These are phyloP conservation scores for Collichthys lucidus DNA, from an alignment of 2,113 vertebrate genomes.

Conservation along the genomic window DNA sequence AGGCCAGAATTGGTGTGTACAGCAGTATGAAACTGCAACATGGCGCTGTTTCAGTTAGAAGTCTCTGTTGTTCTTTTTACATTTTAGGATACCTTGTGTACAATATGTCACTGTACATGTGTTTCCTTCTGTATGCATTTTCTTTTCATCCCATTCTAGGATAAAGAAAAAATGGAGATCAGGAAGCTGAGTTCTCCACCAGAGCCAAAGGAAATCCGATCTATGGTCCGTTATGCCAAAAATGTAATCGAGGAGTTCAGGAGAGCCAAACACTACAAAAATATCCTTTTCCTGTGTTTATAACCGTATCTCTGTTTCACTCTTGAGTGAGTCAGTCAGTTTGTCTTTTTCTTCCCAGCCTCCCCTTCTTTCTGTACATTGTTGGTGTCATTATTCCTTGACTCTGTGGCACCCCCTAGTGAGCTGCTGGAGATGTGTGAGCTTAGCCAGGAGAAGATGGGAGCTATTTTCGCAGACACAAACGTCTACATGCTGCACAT, in stretches of 20 bases:
- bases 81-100: not conserved
- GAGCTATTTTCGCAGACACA: constrained; percentile 91
- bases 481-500: constrained; percentile 99
- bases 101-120: not conserved
- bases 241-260: constrained; percentile 98
- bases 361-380: not conserved
- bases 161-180: constrained; percentile 92
- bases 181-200: constrained; percentile 86
- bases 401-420: constrained; percentile 88
- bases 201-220: constrained; percentile 83
- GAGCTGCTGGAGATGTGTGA: constrained; percentile 98
- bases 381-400: constrained; percentile 82
- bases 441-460: constrained; percentile 96
- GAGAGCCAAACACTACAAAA: constrained; percentile 97
- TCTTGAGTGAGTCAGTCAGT: not conserved
- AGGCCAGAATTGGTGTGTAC: not conserved
- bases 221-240: constrained; percentile 93
- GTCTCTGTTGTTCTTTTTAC: not conserved
- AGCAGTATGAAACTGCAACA: not conserved
- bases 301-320: not conserved
- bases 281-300: constrained; percentile 89
- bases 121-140: not conserved
- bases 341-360: not conserved
- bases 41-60: not conserved
- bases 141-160: constrained; percentile 76